Conservation (phyloP, 1,140 invertebrate species). For the Camponotus pennsylvanicus region DNA sequence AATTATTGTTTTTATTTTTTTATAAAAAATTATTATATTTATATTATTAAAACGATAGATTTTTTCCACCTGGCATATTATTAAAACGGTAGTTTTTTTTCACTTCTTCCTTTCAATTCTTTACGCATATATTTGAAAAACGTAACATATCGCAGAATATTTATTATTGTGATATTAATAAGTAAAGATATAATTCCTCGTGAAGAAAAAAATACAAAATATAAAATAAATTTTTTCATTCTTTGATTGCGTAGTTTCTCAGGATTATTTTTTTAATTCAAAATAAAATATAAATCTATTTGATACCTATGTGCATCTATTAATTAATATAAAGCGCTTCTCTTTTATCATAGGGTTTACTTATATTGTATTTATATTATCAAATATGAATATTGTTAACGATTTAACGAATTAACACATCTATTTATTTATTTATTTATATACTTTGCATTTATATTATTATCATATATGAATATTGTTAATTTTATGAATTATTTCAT, state of each 20-base stretch:
- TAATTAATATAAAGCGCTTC: background rate
- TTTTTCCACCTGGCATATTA: background rate
- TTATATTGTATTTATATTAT: too few species aligned
- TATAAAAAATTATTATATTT: background rate
- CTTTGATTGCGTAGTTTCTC: background rate
- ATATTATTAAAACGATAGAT: too few species aligned
- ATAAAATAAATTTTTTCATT: background rate
- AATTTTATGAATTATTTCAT: too few species aligned
- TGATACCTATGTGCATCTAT: too few species aligned
- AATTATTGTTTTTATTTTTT: background rate
- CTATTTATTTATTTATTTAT: too few species aligned
- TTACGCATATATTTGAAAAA: background rate
- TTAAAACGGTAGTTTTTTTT: too few species aligned
- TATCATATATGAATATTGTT: too few species aligned
- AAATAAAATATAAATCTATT: background rate
- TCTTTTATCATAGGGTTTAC: too few species aligned
- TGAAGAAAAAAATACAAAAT: background rate
- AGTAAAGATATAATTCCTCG: background rate
- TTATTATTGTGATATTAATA: background rate
- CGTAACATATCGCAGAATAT: background rate
- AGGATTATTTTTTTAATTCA: too few species aligned
- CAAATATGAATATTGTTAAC: too few species aligned
- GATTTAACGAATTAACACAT: too few species aligned
- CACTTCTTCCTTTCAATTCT: background rate
- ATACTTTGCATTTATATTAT: too few species aligned